These are phyloP conservation scores for Talpa occidentalis DNA, from an alignment of 2,113 vertebrate genomes.

Conservation along the genomic window DNA sequence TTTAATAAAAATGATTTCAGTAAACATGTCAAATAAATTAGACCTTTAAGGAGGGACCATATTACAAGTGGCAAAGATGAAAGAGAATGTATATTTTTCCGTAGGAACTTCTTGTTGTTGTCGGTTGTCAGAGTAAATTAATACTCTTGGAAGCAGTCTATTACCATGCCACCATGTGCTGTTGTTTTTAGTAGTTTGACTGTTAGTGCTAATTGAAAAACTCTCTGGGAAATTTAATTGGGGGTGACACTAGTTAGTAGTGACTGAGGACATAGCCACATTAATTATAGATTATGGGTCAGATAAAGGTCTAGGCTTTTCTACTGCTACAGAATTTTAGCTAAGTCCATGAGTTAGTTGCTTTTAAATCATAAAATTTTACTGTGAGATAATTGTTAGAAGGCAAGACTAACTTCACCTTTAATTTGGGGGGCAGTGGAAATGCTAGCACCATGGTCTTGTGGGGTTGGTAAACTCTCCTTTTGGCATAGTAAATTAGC, in stretches of 20 bases:
- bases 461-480: background rate
- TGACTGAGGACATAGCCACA: slow-evolving; percentile 66
- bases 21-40: slow-evolving; percentile 79
- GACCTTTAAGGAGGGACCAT: slow-evolving; percentile 67
- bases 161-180: slow-evolving; percentile 77
- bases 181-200: slow-evolving; percentile 77
- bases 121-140: slow-evolving; percentile 82
- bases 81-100: slow-evolving; percentile 54
- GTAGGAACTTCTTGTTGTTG: slow-evolving; percentile 55
- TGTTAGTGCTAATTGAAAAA: slow-evolving; percentile 81
- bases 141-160: slow-evolving; percentile 69
- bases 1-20: slow-evolving; percentile 69
- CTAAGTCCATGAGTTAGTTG: slow-evolving; percentile 44
- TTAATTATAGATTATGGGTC: slow-evolving; percentile 77
- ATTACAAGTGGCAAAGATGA: slow-evolving; percentile 75
- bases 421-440: background rate
- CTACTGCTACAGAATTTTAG: background rate
- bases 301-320: slow-evolving; percentile 40
- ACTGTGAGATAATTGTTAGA: slow-evolving; percentile 13
- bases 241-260: slow-evolving; percentile 81
- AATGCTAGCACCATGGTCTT: background rate
- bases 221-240: slow-evolving; percentile 80
- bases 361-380: slow-evolving; percentile 65
- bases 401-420: background rate
- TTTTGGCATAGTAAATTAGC: background rate